Evolutionary conservation across 2,797 vertebrate genomes (phyloP).

Genomic region (Acipenser transmontanus): DNA sequence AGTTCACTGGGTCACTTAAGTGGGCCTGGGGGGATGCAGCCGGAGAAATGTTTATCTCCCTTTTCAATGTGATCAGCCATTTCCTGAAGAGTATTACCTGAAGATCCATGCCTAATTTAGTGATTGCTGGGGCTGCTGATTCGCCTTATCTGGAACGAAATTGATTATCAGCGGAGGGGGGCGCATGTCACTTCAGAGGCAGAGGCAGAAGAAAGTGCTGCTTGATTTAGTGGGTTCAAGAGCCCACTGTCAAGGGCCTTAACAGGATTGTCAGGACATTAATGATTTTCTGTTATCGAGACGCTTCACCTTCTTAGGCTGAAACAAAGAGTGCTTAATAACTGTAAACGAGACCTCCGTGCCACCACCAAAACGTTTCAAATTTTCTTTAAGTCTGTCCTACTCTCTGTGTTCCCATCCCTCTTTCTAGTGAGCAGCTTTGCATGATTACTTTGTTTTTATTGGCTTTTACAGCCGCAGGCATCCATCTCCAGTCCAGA

Average conservation of each 20-base stretch:
- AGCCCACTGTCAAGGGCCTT: conserved; percentile 29
- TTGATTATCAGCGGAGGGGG: conserved; percentile 40
- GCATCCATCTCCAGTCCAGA: background rate
- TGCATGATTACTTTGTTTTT: background rate
- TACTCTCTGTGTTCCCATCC: background rate
- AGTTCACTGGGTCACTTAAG: conserved; percentile 14
- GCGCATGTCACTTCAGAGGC: background rate
- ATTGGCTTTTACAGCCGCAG: background rate
- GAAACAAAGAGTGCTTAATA: background rate
- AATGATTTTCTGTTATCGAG: background rate
- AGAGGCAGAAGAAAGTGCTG: conserved; percentile 29
- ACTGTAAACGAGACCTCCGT: background rate
- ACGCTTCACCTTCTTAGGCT: background rate
- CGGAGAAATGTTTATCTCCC: conserved; percentile 21
- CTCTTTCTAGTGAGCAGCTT: background rate
- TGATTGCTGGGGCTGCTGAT: conserved; percentile 46
- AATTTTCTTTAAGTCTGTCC: background rate
- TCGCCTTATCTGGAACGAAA: conserved; percentile 57
- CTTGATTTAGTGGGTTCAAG: conserved; percentile 39
- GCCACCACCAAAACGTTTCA: background rate
- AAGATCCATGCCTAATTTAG: conserved; percentile 43
- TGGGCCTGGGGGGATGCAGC: conserved; percentile 20
- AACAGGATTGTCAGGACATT: conserved; percentile 29
- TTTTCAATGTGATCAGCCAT: conserved; percentile 31
- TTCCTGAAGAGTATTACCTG: conserved; percentile 51